Conservation (phyloP, 2,888 invertebrate species). For the Thyatira batis region DNA sequence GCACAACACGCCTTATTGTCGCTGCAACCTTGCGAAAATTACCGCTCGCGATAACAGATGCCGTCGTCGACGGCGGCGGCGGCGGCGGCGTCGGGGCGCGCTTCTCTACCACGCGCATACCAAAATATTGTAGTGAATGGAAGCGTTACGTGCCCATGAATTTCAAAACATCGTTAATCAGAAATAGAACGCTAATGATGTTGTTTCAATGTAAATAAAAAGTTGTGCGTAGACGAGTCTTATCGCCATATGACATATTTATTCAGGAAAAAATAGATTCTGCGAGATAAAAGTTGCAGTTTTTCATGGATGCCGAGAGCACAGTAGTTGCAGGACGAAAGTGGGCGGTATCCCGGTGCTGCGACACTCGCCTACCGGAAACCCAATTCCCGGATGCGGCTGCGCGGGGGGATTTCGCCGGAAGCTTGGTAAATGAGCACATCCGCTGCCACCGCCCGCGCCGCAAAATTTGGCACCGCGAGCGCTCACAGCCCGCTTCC, state of each 20-base stretch:
- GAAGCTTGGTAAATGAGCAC: constrained; percentile 81
- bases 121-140: constrained; percentile 49
- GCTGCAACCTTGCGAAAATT: constrained; percentile 78
- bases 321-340: constrained; percentile 64
- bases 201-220: constrained; percentile 26
- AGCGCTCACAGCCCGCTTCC: constrained; percentile 79
- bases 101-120: constrained; percentile 40
- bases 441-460: constrained; percentile 81
- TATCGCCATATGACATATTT: neutral
- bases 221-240: constrained; percentile 6
- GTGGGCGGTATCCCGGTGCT: constrained; percentile 74
- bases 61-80: constrained; percentile 42
- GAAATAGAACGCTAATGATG: constrained; percentile 38
- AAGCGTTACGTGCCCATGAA: constrained; percentile 41
- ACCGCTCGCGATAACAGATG: constrained; percentile 65
- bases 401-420: constrained; percentile 80
- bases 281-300: constrained; percentile 4
- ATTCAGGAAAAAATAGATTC: neutral
- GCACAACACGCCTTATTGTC: constrained; percentile 76
- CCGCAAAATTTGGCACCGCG: constrained; percentile 82
- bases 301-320: constrained; percentile 31
- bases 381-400: constrained; percentile 82
- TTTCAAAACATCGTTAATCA: constrained; percentile 27
- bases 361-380: constrained; percentile 79
- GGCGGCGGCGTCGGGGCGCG: constrained; percentile 33